These are phyloP conservation scores for Psittacula derbiana DNA, from an alignment of 2,797 vertebrate genomes.

Conservation along the genomic window DNA sequence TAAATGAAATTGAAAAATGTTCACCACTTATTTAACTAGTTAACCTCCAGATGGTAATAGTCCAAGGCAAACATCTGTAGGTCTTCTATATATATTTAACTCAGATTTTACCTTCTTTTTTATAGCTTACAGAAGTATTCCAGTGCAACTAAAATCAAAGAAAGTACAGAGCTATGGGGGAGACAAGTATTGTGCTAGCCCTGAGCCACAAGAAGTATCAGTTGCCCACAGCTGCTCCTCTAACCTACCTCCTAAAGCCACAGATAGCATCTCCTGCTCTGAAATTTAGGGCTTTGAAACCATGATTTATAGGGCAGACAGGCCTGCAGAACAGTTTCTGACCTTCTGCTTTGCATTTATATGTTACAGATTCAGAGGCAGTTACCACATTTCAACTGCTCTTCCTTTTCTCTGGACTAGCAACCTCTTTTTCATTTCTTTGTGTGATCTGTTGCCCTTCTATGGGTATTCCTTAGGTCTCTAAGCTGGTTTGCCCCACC, in stretches of 20 bases:
- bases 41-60: not conserved
- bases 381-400: not conserved
- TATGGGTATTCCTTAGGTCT: not conserved
- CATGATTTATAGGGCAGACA: not conserved
- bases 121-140: not conserved
- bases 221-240: not conserved
- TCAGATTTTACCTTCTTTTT: not conserved
- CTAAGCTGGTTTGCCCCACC: not conserved
- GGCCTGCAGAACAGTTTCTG: not conserved
- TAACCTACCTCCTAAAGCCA: not conserved
- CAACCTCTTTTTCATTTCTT: not conserved
- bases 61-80: not conserved
- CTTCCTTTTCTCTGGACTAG: not conserved
- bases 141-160: not conserved
- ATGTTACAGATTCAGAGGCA: not conserved
- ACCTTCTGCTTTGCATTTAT: not conserved
- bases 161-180: not conserved
- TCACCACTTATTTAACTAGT: not conserved
- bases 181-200: not conserved
- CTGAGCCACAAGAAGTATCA: not conserved
- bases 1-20: not conserved
- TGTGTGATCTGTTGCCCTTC: not conserved
- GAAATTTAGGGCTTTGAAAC: not conserved
- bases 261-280: not conserved
- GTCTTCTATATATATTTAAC: not conserved